These are phyloP conservation scores for Coremacera marginata DNA, from an alignment of 2,888 invertebrate genomes.

Conservation along the genomic window DNA sequence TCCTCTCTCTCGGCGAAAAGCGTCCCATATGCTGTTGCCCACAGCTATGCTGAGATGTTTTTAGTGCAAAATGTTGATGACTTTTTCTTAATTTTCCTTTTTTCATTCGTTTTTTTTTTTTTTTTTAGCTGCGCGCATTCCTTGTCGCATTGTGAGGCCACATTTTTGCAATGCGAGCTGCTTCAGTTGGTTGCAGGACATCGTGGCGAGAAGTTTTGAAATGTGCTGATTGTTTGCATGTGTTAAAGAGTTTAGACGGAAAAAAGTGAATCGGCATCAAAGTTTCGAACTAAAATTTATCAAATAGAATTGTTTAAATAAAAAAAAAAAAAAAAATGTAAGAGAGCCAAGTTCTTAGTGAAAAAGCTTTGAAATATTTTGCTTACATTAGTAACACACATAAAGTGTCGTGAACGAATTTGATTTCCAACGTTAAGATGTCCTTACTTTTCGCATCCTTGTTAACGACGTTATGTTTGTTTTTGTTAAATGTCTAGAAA, in stretches of 20 bases:
- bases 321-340: neutral
- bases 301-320: neutral
- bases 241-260: neutral
- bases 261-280: neutral
- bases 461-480: neutral
- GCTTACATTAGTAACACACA: neutral
- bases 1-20: neutral
- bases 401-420: neutral
- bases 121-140: slow-evolving; percentile 13
- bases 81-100: neutral
- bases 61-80: neutral
- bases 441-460: neutral
- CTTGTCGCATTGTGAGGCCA: neutral
- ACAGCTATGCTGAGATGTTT: neutral
- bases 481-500: neutral
- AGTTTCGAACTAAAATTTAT: neutral
- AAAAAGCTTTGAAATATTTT: no score
- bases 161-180: slow-evolving; percentile 38
- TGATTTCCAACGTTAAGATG: neutral
- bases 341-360: neutral
- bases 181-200: slow-evolving; percentile 65
- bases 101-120: neutral
- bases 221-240: neutral
- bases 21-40: neutral
- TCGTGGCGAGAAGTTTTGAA: slow-evolving; percentile 51